Evolutionary conservation across 2,113 vertebrate genomes (phyloP).

Genomic region (Sturnus vulgaris): DNA sequence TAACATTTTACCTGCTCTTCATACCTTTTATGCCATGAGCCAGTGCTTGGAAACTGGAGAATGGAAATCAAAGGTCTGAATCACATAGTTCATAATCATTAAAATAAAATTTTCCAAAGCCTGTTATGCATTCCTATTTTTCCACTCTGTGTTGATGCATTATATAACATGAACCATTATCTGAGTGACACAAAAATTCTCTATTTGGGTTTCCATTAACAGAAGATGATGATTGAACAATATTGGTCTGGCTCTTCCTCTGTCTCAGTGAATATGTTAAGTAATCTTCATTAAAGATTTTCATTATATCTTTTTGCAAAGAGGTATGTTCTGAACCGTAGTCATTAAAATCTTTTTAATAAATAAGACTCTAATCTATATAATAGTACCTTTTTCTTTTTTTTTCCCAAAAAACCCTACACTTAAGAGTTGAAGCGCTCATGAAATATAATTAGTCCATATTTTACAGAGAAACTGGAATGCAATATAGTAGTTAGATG

Average conservation of each 20-base stretch:
- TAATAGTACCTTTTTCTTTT: not conserved
- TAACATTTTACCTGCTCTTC: not conserved
- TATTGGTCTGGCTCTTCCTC: not conserved
- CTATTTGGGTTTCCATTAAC: not conserved
- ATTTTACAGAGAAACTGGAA: not conserved
- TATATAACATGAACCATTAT: not conserved
- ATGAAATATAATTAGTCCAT: not conserved
- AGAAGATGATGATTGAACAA: not conserved
- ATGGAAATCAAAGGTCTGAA: not conserved
- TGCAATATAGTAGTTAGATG: not conserved
- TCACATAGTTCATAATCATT: not conserved
- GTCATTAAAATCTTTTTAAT: not conserved
- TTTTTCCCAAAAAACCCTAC: fast-evolving
- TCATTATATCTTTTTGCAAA: not conserved
- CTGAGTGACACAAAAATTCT: not conserved
- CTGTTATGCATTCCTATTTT: not conserved
- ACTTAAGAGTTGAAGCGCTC: not conserved
- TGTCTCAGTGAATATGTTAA: not conserved
- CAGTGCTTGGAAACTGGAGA: not conserved
- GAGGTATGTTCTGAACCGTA: not conserved
- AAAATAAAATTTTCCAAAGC: not conserved
- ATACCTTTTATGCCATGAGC: not conserved
- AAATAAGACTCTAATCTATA: not conserved
- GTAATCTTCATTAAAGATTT: not conserved
- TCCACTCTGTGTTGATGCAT: not conserved